phyloP scores from a whole-genome alignment of 1,140 invertebrate species.

The Drosophila carrolli region DNA sequence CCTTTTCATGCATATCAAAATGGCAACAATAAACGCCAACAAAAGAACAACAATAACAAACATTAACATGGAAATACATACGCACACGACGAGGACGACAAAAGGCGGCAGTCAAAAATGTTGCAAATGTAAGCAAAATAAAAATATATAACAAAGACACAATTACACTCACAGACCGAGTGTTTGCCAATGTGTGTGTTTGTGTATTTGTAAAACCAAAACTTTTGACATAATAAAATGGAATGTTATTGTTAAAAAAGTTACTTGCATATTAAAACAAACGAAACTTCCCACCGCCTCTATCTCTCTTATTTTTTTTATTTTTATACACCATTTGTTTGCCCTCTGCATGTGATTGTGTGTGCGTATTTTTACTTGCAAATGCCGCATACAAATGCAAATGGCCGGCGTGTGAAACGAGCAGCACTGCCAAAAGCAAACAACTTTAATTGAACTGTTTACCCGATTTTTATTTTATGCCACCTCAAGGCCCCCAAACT shows the following conservation, averaged over 20 bases:
- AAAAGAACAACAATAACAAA: slow-evolving; percentile 82
- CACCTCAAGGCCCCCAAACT: slow-evolving; percentile 30
- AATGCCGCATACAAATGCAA: slow-evolving; percentile 69
- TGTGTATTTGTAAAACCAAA: slow-evolving; percentile 65
- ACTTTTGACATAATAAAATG: slow-evolving; percentile 84
- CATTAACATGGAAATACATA: slow-evolving; percentile 73
- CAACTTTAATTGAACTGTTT: slow-evolving; percentile 84
- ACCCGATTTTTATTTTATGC: slow-evolving; percentile 81
- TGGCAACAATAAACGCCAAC: slow-evolving; percentile 79
- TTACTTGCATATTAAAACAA: slow-evolving; percentile 83
- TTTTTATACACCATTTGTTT: slow-evolving; percentile 43
- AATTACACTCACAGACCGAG: slow-evolving; percentile 33
- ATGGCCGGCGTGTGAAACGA: slow-evolving; percentile 71
- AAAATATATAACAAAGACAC: slow-evolving; percentile 53
- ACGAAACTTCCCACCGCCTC: slow-evolving; percentile 64
- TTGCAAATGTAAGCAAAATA: slow-evolving; percentile 80
- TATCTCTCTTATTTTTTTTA: background rate
- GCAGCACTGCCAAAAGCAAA: slow-evolving; percentile 70
- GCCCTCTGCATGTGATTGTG: slow-evolving; percentile 20
- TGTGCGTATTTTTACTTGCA: slow-evolving; percentile 44
- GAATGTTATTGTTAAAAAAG: slow-evolving; percentile 83
- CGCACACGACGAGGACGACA: slow-evolving; percentile 50
- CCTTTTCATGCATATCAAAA: slow-evolving; percentile 79
- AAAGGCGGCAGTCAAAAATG: slow-evolving; percentile 77
- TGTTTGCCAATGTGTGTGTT: slow-evolving; percentile 22